Percentiles rank a stretch among this genome's conserved stretches.
Conservation (phyloP, 2,888 invertebrate species). For the Melinopterus prodromus region DNA sequence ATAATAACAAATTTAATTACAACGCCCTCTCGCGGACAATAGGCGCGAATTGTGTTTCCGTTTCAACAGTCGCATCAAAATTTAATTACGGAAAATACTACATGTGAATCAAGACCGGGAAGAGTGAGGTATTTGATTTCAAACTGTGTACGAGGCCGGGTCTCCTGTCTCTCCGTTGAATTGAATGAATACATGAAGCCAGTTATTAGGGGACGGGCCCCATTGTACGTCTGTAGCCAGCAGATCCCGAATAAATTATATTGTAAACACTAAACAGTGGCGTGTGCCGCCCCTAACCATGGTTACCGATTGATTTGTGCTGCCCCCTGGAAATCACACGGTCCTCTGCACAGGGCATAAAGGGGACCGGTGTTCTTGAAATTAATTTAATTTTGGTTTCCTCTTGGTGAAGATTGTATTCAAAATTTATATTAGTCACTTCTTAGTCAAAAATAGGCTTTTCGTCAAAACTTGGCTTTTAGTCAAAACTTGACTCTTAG, state of each 20-base stretch:
- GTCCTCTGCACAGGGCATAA: background rate
- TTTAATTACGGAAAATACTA: slow-evolving; percentile 59
- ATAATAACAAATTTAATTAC: slow-evolving; percentile 4
- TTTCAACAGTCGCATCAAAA: slow-evolving; percentile 60
- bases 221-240: slow-evolving; percentile 61
- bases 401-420: background rate
- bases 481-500: too few relatives aligned
- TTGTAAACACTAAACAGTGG: slow-evolving; percentile 61
- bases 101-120: slow-evolving; percentile 56
- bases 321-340: slow-evolving; percentile 12
- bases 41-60: slow-evolving; percentile 48
- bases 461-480: too few relatives aligned
- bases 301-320: slow-evolving; percentile 17
- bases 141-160: slow-evolving; percentile 40
- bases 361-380: background rate
- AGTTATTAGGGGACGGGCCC: slow-evolving; percentile 57
- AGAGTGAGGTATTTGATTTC: slow-evolving; percentile 50
- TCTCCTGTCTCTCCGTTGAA: slow-evolving; percentile 33
- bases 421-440: background rate
- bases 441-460: background rate
- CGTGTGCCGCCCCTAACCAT: slow-evolving; percentile 50
- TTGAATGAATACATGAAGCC: slow-evolving; percentile 58
- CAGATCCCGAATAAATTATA: slow-evolving; percentile 61
- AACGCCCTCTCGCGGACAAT: background rate
- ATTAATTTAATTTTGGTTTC: slow-evolving; percentile 16